Conservation (phyloP, 1,140 invertebrate species). For the Drosophila micromelanica region DNA sequence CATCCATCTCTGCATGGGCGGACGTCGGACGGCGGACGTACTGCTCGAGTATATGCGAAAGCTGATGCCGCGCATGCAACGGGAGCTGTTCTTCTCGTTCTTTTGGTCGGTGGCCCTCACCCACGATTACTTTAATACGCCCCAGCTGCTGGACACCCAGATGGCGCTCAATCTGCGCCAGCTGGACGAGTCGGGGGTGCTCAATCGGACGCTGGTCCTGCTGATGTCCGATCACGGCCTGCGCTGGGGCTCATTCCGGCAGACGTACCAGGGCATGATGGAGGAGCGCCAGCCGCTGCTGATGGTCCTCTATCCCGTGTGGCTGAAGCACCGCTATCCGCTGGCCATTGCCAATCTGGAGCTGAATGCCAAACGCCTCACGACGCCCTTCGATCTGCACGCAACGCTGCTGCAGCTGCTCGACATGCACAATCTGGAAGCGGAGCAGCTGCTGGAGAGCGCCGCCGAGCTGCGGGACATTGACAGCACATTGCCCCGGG, state of each 20-base stretch:
- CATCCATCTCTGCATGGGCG: slow-evolving; percentile 86
- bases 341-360: slow-evolving; percentile 88
- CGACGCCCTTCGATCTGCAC: slow-evolving; percentile 93
- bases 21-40: slow-evolving; percentile 84
- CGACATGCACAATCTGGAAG: slow-evolving; percentile 81
- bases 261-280: slow-evolving; percentile 90
- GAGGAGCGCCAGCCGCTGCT: slow-evolving; percentile 96
- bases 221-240: slow-evolving; percentile 97
- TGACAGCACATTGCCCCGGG: slow-evolving; percentile 84
- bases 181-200: slow-evolving; percentile 85
- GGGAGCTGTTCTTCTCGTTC: slow-evolving; percentile 87
- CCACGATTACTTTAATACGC: slow-evolving; percentile 90
- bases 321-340: slow-evolving; percentile 88
- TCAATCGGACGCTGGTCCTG: slow-evolving; percentile 90
- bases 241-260: slow-evolving; percentile 89
- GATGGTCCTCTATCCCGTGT: slow-evolving; percentile 90
- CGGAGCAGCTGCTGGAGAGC: slow-evolving; percentile 61
- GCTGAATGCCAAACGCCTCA: slow-evolving; percentile 89
- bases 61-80: slow-evolving; percentile 48
- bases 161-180: slow-evolving; percentile 85
- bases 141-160: slow-evolving; percentile 87
- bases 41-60: slow-evolving; percentile 84
- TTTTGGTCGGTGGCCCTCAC: slow-evolving; percentile 91
- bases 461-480: slow-evolving; percentile 56
- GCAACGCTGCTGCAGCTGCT: slow-evolving; percentile 88